These are phyloP conservation scores for Nesogale talazaci DNA, from an alignment of 2,113 vertebrate species.

Conservation along the genomic window DNA sequence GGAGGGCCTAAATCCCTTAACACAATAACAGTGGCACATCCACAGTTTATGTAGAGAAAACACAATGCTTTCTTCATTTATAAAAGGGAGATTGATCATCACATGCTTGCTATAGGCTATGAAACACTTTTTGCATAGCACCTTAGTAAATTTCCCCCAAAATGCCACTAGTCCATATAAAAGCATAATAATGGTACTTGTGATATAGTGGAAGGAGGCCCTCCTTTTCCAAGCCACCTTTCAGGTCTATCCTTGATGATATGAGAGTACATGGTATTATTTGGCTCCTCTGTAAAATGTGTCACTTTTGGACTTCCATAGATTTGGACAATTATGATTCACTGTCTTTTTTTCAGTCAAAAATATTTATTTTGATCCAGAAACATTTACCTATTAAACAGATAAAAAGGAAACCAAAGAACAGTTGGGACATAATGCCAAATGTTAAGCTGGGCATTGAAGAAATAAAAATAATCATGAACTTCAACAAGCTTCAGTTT, in stretches of 20 bases:
- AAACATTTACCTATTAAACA: no score
- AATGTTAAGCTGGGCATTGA: neutral
- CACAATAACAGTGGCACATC: neutral
- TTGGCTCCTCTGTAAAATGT: neutral
- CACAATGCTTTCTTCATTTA: neutral
- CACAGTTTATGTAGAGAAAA: neutral
- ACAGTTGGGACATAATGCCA: neutral
- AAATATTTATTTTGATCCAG: no score
- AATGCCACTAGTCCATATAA: slow-evolving; percentile 14
- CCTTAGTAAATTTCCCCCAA: neutral
- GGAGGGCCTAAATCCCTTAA: neutral
- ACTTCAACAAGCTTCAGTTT: neutral
- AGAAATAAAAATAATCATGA: neutral
- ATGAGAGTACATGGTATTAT: neutral
- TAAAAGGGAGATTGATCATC: neutral
- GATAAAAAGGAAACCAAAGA: no score
- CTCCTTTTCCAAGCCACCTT: neutral
- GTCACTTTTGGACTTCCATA: neutral
- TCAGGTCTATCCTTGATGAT: neutral
- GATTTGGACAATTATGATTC: no score
- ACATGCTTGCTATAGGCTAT: neutral
- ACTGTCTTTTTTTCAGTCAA: neutral
- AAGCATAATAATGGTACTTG: neutral
- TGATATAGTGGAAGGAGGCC: neutral
- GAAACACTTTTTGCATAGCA: slow-evolving; percentile 26